Evolutionary conservation across 2,113 vertebrate species (phyloP), one percentile per base, ranked within the genome.

Genomic region (Malaclemys terrapin): DNA sequence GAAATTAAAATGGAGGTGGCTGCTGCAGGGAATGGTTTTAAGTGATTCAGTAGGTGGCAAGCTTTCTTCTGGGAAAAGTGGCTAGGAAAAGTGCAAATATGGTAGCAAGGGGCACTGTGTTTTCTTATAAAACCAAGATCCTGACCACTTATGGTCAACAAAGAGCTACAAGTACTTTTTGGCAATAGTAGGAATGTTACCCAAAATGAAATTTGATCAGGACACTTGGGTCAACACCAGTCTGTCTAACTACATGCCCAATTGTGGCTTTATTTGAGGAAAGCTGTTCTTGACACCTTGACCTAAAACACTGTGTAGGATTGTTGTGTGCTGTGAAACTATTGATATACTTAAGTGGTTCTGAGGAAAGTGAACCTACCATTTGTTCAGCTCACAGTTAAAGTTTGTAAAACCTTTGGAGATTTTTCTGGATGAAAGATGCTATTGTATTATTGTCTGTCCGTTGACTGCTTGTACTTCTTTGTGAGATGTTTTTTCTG

Each of bases 1-100:
- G 75, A 96, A 96, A 93, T 95, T 95, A 95, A 96, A 94, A 95
- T 89, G 52, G 94, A 91, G 89, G 88, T 89, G 89, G 88, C 91
- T 95, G 86, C 81, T 94, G 89, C 87, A 93, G 92, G 94, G 93
- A 81, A 25, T 45, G 22, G 11, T 76, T 24, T 27, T 88, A 87
- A 53, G 50, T 89, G 95, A 84, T 93, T 89, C 87, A 82, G 89
- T 85, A 79, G 75, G 85, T 93, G 84, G 38, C 42, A 94, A 94
- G 90, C 93, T 59, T 76, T 91, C 47, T 75, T 80, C 76, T 90
- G 50, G 50, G 50, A 50, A 50, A 50, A 93, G 84, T 79, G 85
- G 83, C 89, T 62, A 88, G 62, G 49, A 80, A 62, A 38, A 79
- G 50, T 87, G 85, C 42, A 56, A 62, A 5, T 80, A 50, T 50